phyloP scores from a whole-genome alignment of 2,888 invertebrate genomes.

The Cynaeus angustus region DNA sequence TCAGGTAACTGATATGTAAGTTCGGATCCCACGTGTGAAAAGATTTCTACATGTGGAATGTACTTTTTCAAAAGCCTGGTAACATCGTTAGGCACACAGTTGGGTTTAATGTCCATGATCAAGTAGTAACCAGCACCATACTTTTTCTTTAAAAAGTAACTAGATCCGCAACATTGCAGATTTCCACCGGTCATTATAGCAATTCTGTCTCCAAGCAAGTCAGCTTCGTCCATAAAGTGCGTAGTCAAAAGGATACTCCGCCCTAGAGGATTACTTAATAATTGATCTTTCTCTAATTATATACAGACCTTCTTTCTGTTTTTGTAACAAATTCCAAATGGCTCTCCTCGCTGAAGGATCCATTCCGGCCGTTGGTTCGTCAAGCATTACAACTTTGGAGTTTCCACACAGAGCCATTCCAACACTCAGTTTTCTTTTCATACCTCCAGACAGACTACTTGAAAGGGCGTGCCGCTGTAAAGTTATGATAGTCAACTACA shows the following conservation, averaged over 20 bases:
- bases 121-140: constrained; percentile 88
- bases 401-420: constrained; percentile 82
- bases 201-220: constrained; percentile 86
- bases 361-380: constrained; percentile 86
- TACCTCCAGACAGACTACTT: constrained; percentile 79
- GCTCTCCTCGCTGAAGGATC: constrained; percentile 86
- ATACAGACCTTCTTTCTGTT: constrained; percentile 74
- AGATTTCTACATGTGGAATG: constrained; percentile 77
- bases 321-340: constrained; percentile 84
- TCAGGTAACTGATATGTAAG: constrained; percentile 80
- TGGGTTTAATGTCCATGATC: constrained; percentile 75
- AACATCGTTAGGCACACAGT: constrained; percentile 71
- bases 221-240: constrained; percentile 92
- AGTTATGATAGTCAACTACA: not conserved
- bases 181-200: constrained; percentile 87
- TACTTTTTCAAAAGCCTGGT: constrained; percentile 73
- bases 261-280: constrained; percentile 65
- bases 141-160: constrained; percentile 83
- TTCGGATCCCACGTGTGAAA: constrained; percentile 83
- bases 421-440: constrained; percentile 81
- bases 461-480: constrained; percentile 69
- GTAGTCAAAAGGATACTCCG: constrained; percentile 87
- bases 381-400: constrained; percentile 79
- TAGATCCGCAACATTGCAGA: constrained; percentile 84
- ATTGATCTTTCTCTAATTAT: not conserved